Base-by-base conservation (phyloP, 2,113 vertebrate species). In the Antechinus stuartii region DNA sequence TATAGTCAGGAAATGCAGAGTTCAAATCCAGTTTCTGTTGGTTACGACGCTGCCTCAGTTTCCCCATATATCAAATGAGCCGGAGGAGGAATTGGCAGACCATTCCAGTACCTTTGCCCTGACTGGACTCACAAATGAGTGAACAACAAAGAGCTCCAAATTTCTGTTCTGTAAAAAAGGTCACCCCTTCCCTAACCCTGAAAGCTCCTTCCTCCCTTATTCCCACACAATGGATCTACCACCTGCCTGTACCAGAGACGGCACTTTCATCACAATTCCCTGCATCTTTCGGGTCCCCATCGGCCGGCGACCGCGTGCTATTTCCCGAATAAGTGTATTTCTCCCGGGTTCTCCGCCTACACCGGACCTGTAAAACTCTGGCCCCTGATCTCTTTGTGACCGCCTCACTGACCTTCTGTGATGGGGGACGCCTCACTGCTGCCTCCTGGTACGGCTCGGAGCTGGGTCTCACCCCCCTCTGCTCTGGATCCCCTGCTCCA, bases 391-490 rank as follows among this genome's bases (percentile, higher is more conserved):
- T 0, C 12, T n/a, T 8, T 50, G 89, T 27, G 42, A 50, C 24
- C 0, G 2, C n/a, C 50, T 47, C 94, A 50, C 11, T 10, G 9
- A 8, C 11, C 56, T 8, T 0, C 3, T 0, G 2, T n/a, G 2
- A 4, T 53, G 0, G 57, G 54, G 52, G 22, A 30, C 2, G 25
- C 90, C 90, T 26, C 76, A 46, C 2, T 16, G 19, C 92, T 25
- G 2, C n/a, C 22, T 11, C 1, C 4, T 23, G 54, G 92, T 24
- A n/a, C 4, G 0, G 1, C 53, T 19, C 22, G 19, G 56, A 56
- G 46, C n/a, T 10, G 0, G 0, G 30, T 49, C 92, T 10, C 26
- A 52, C 3, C n/a, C 0, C 0, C 4, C 2, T 19, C 47, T 50
- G 26, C 0, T 3, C 10, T 42, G 25, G n/a, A 76, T 8, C 30